phyloP scores from a whole-genome alignment of 2,113 vertebrate genomes.

The Protobothrops mucrosquamatus region DNA sequence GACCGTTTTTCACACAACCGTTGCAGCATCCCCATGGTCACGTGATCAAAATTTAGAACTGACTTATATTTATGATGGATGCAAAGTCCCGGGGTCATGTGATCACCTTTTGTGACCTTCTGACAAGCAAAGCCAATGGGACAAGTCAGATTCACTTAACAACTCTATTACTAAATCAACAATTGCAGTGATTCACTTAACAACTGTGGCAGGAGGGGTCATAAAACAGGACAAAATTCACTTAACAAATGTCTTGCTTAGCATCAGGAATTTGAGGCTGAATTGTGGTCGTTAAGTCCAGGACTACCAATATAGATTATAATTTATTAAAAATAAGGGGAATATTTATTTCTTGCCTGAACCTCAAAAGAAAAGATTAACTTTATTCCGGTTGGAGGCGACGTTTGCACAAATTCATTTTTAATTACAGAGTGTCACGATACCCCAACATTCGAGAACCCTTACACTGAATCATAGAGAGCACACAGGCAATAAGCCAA shows the following conservation, averaged over 20 bases:
- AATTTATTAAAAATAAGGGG: not conserved
- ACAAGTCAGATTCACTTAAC: not conserved
- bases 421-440: not conserved
- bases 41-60: not conserved
- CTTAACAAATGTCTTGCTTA: not conserved
- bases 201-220: not conserved
- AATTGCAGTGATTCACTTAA: not conserved
- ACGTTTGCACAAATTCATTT: not conserved
- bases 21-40: not conserved
- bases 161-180: not conserved
- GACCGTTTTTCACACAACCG: too few relatives aligned
- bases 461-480: constrained; percentile 8
- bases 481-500: not conserved
- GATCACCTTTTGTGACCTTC: not conserved
- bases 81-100: not conserved
- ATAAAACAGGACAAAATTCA: not conserved
- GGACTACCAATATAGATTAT: not conserved
- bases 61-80: not conserved
- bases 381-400: not conserved
- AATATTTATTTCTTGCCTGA: not conserved
- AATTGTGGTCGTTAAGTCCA: not conserved
- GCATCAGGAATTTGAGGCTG: not conserved
- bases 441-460: not conserved
- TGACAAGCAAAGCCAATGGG: not conserved
- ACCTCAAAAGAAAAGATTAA: not conserved